phyloP scores from a whole-genome alignment of 2,888 invertebrate species.

The Druceiella hillmani region DNA sequence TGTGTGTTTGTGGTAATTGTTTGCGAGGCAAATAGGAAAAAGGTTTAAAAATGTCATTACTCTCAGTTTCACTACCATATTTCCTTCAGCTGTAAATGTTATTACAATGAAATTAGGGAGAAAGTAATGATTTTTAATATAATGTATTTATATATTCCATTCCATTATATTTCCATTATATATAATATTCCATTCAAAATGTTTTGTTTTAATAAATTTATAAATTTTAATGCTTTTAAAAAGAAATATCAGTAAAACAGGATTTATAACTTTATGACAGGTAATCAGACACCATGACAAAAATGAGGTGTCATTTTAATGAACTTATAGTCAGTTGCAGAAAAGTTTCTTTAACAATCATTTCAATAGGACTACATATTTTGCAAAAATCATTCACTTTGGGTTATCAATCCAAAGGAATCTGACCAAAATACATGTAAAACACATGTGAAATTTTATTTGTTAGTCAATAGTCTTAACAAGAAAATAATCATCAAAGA shows the following conservation, averaged over 20 bases:
- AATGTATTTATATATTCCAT: no score
- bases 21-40: no score
- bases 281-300: no score
- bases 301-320: no score
- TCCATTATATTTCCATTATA: no score
- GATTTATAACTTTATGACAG: no score
- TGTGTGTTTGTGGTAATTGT: no score
- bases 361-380: constrained; percentile 15
- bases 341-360: constrained; percentile 15
- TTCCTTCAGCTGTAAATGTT: constrained; percentile 12
- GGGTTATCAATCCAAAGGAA: constrained; percentile 17
- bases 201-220: no score
- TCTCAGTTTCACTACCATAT: constrained; percentile 14
- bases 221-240: no score
- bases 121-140: constrained; percentile 2
- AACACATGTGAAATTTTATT: constrained; percentile 17
- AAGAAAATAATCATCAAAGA: constrained; percentile 15
- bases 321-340: no score
- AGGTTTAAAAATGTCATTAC: constrained; percentile 13
- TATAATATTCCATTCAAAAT: no score
- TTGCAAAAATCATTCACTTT: constrained; percentile 19
- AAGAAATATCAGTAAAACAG: no score
- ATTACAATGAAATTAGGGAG: constrained; percentile 10
- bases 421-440: constrained; percentile 17
- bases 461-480: constrained; percentile 13